A percentile compares a stretch with the other conserved stretches of the same genome.
These are phyloP conservation scores for Stenodera caucasica DNA, from an alignment of 2,888 invertebrate species.

Conservation along the genomic window DNA sequence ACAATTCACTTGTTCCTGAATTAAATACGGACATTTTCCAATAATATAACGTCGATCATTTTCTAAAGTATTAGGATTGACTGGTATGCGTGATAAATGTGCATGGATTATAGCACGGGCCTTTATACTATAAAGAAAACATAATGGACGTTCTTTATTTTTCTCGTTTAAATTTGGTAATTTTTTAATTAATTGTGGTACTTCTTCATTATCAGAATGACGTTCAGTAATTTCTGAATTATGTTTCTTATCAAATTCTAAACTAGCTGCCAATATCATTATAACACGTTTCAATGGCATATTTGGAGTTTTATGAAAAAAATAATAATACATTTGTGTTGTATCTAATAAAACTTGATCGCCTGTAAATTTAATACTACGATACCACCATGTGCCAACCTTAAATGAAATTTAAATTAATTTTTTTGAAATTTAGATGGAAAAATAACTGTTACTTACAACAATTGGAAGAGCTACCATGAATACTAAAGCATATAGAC, in stretches of 20 bases:
- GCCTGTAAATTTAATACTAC: conserved; percentile 94
- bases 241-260: conserved; percentile 92
- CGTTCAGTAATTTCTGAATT: conserved; percentile 94
- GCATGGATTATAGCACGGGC: conserved; percentile 95
- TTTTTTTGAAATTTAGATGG: no score
- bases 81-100: conserved; percentile 82
- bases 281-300: conserved; percentile 94
- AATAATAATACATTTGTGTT: conserved; percentile 94
- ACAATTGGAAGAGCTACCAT: conserved; percentile 94
- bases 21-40: conserved; percentile 89
- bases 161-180: conserved; percentile 92
- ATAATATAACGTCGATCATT: conserved; percentile 82
- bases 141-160: conserved; percentile 93
- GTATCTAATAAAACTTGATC: conserved; percentile 96
- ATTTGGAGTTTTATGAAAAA: conserved; percentile 93
- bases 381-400: conserved; percentile 99
- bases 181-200: conserved; percentile 90
- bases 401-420: conserved; percentile 42
- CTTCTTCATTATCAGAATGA: conserved; percentile 91
- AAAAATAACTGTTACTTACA: no score
- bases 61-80: conserved; percentile 79
- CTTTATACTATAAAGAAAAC: conserved; percentile 88
- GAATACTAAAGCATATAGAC: conserved; percentile 93
- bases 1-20: conserved; percentile 97
- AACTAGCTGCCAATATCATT: conserved; percentile 95